These are phyloP conservation scores for Brachionus koreanus DNA, from an alignment of 1,140 invertebrate genomes.

Conservation along the genomic window DNA sequence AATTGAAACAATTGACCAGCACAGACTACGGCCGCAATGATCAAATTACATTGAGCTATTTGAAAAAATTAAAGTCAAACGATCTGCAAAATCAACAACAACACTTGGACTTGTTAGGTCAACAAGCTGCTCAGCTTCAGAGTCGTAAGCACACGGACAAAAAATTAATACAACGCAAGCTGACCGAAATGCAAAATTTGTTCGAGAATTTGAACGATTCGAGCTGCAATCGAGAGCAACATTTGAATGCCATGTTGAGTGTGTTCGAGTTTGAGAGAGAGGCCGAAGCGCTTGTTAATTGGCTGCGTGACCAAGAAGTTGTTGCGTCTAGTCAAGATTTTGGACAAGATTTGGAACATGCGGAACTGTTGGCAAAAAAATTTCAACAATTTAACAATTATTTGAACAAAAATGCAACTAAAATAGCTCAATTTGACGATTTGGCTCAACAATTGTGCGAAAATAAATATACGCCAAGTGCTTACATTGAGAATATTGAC, in stretches of 20 bases:
- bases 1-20: constrained; percentile 19
- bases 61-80: constrained; percentile 5
- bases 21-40: constrained; percentile 27
- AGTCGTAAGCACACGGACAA: neutral
- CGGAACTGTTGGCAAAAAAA: constrained; percentile 22
- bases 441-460: constrained; percentile 38
- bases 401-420: neutral
- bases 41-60: neutral
- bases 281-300: neutral
- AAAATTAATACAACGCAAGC: neutral
- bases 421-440: constrained; percentile 1
- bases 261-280: constrained; percentile 32
- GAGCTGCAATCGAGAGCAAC: neutral
- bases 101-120: neutral
- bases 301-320: constrained; percentile 30
- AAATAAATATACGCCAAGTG: constrained; percentile 16
- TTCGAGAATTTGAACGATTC: neutral
- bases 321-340: constrained; percentile 16
- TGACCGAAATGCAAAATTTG: neutral
- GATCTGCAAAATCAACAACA: neutral
- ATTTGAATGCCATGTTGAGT: constrained; percentile 40
- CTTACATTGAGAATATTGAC: constrained; percentile 32
- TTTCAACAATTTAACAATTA: constrained; percentile 22
- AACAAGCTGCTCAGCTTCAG: neutral
- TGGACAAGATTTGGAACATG: constrained; percentile 42